Conservation (phyloP, 2,888 invertebrate species). For the Eueremaeus valkanovi region DNA sequence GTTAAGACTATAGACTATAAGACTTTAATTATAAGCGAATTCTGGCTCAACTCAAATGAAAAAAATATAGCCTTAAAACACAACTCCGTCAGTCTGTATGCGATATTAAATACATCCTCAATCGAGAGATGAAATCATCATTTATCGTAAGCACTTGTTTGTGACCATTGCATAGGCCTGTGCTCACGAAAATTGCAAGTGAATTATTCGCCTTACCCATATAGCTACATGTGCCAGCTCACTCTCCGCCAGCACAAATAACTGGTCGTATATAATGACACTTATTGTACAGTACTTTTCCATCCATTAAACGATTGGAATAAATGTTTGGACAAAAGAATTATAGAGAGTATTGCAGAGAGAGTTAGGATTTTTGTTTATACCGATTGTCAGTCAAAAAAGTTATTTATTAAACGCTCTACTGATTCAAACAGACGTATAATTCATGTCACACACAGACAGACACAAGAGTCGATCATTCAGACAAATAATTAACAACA, state of each 20-base stretch:
- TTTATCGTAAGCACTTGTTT: conserved; percentile 3
- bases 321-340: no score
- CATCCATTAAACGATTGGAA: not conserved
- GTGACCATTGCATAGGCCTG: conserved; percentile 7
- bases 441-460: not conserved
- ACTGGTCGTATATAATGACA: no score
- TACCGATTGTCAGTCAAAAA: not conserved
- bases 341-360: no score
- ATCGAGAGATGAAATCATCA: not conserved
- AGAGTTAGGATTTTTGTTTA: no score
- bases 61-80: not conserved
- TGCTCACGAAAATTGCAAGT: conserved; percentile 8
- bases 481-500: conserved; percentile 11
- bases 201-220: no score
- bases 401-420: not conserved
- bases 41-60: not conserved
- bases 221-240: no score
- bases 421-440: not conserved
- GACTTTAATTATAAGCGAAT: not conserved
- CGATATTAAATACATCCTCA: conserved; percentile 12
- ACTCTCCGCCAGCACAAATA: no score
- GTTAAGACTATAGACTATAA: not conserved
- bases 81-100: no score
- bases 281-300: no score
- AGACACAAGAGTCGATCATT: not conserved